Conservation (phyloP, 2,113 vertebrate genomes). For the Cyprinodon tularosa region DNA sequence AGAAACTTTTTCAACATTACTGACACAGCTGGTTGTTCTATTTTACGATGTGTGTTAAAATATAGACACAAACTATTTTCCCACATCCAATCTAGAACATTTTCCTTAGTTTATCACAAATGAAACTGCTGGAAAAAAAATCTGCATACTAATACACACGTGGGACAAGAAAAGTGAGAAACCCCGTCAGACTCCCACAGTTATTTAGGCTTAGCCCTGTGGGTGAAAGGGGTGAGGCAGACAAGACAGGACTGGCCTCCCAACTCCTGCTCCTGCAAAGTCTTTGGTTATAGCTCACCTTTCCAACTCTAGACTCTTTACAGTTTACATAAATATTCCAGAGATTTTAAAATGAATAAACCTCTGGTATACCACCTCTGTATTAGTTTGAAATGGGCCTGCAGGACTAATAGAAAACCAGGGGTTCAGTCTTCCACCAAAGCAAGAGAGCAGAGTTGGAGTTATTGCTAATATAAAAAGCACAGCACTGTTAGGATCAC, state of each 20-base stretch:
- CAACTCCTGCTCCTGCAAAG: constrained; percentile 2
- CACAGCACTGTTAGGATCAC: too few species aligned
- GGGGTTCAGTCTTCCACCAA: neutral
- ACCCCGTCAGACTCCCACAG: neutral
- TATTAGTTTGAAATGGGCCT: neutral
- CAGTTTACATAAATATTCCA: neutral
- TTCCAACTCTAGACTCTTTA: constrained; percentile 3
- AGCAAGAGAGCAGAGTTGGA: neutral
- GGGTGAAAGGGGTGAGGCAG: constrained; percentile 12
- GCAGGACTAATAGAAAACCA: neutral
- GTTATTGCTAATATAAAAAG: neutral
- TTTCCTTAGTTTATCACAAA: neutral
- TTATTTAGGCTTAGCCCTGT: neutral
- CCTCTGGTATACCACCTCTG: constrained; percentile 1
- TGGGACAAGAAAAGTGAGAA: constrained; percentile 2
- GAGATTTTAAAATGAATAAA: neutral
- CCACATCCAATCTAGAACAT: neutral
- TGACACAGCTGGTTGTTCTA: too few species aligned
- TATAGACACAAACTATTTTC: too few species aligned
- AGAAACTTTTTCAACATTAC: too few species aligned
- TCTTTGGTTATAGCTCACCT: constrained; percentile 10
- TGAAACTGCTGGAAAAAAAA: neutral
- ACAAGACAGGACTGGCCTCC: constrained; percentile 25
- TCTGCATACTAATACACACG: neutral
- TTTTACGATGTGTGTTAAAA: too few species aligned